These are phyloP conservation scores for Tenualosa ilisha DNA, from an alignment of 2,797 vertebrate genomes.

Conservation along the genomic window DNA sequence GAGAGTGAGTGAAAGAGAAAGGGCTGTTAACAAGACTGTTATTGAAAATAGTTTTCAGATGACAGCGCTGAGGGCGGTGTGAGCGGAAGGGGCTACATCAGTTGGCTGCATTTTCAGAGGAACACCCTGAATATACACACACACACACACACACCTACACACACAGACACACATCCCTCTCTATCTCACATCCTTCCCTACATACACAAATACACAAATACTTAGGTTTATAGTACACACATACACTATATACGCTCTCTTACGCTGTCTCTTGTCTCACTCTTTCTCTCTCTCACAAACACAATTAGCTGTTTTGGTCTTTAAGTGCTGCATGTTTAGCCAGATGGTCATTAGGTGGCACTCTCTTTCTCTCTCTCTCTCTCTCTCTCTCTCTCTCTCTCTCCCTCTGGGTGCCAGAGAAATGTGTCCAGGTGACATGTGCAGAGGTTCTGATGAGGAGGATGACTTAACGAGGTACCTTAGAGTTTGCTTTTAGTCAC, in stretches of 20 bases:
- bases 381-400: no score
- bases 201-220: neutral
- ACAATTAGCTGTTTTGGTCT: neutral
- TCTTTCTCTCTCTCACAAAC: neutral
- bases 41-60: slow-evolving; percentile 12
- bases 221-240: neutral
- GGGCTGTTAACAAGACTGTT: neutral
- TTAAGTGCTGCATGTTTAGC: no score
- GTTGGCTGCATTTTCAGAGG: neutral
- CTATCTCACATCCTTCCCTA: neutral
- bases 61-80: neutral
- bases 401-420: neutral
- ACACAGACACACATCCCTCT: neutral
- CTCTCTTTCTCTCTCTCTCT: no score
- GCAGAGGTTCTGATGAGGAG: neutral
- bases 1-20: neutral
- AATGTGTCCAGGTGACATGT: neutral
- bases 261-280: no score
- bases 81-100: neutral
- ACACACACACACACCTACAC: neutral
- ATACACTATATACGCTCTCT: neutral
- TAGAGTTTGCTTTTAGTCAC: neutral
- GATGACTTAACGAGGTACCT: neutral
- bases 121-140: slow-evolving; percentile 1
- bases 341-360: no score